Evolutionary conservation across 92 coral and sea anemone genomes (phyloP).

Genomic region (Palythoa grandis): DNA sequence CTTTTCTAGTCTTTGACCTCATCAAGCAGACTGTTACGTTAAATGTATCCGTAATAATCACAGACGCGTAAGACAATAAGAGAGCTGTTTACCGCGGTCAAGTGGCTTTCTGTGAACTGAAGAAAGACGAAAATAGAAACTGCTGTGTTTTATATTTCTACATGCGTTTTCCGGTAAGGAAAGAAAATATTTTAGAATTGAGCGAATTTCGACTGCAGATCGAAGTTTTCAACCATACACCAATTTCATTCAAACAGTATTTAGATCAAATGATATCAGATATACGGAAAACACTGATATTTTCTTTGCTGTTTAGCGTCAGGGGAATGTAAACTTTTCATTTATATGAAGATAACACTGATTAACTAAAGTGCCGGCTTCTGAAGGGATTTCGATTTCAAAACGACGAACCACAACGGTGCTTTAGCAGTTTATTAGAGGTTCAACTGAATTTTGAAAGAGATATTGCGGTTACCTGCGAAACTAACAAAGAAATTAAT

Average conservation of each 20-base stretch:
- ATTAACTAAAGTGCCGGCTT: too few species aligned
- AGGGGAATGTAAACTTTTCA: background rate
- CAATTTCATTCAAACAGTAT: background rate
- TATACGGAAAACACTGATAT: background rate
- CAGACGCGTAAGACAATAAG: background rate
- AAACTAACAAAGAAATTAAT: background rate
- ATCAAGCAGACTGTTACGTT: background rate
- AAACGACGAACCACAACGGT: background rate
- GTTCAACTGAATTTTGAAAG: background rate
- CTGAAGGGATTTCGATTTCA: conserved; percentile 1
- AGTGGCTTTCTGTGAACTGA: conserved; percentile 1
- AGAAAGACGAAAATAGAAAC: background rate
- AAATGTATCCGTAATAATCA: too few species aligned
- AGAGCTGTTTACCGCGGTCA: conserved; percentile 12
- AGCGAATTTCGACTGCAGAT: too few species aligned
- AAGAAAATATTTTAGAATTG: too few species aligned
- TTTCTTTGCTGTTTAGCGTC: background rate
- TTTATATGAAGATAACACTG: background rate
- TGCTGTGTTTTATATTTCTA: background rate
- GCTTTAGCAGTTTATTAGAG: background rate
- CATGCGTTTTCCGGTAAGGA: too few species aligned
- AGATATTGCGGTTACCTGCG: background rate
- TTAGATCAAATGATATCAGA: background rate
- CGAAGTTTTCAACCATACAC: background rate
- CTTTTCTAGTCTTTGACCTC: background rate